phyloP scores from a whole-genome alignment of 2,113 vertebrate genomes.

The Boulengeromyrus knoepffleri region DNA sequence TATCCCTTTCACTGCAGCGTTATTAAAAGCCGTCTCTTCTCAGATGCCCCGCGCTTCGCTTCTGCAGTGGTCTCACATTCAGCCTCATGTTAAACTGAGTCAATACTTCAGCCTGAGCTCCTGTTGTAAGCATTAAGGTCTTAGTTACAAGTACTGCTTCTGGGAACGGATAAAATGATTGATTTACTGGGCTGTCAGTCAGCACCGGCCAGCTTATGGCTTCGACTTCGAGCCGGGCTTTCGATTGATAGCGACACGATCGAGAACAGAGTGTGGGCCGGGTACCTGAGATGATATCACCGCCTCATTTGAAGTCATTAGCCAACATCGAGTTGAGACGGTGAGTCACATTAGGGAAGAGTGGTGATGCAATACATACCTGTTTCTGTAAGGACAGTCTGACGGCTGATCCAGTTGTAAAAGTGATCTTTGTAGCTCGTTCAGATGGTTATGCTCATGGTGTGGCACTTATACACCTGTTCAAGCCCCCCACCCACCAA shows the following conservation, averaged over 20 bases:
- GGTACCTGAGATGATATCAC: neutral
- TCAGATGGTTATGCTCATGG: neutral
- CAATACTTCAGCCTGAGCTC: slow-evolving; percentile 22
- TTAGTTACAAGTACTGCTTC: slow-evolving; percentile 30
- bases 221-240: slow-evolving; percentile 21
- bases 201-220: slow-evolving; percentile 20
- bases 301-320: neutral
- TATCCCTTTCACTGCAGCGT: neutral
- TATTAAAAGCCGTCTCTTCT: neutral
- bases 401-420: neutral
- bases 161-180: slow-evolving; percentile 29
- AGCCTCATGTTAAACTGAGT: slow-evolving; percentile 15
- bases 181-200: slow-evolving; percentile 29
- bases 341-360: neutral
- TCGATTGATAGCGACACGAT: slow-evolving; percentile 11
- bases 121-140: slow-evolving; percentile 27
- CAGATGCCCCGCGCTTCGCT: neutral
- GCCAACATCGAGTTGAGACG: neutral
- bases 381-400: neutral
- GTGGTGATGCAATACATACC: neutral
- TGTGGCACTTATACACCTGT: neutral
- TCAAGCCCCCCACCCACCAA: neutral
- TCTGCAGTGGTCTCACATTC: slow-evolving; percentile 10
- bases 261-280: neutral
- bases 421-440: neutral